Conservation (phyloP, 2,113 vertebrate genomes). For the Syngnathoides biaculeatus region DNA sequence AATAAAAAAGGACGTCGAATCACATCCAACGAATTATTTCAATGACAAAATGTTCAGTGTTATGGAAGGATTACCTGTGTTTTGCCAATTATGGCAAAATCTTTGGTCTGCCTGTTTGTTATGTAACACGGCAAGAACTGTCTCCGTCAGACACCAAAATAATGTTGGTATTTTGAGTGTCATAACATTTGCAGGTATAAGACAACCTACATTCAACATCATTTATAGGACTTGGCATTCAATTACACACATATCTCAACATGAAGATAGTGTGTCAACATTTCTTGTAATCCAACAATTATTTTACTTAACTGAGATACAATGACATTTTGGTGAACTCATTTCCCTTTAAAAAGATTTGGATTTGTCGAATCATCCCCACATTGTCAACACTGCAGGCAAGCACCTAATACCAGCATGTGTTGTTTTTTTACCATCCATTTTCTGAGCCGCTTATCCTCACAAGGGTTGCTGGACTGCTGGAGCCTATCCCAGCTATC, state of each 20-base stretch:
- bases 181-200: conserved; percentile 10
- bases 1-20: not conserved
- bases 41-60: conserved; percentile 7
- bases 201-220: not conserved
- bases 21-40: not conserved
- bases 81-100: conserved; percentile 29
- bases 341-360: not conserved
- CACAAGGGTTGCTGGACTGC: no score
- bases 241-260: not conserved
- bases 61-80: conserved; percentile 8
- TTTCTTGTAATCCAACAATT: not conserved
- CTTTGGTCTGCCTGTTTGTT: conserved; percentile 38
- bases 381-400: not conserved
- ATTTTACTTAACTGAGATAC: not conserved
- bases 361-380: not conserved
- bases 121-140: conserved; percentile 34
- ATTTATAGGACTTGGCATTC: not conserved
- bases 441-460: no score
- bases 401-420: not conserved
- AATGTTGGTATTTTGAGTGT: not conserved
- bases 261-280: not conserved
- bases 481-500: no score
- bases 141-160: not conserved
- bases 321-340: not conserved
- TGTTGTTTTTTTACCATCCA: no score